phyloP scores from a whole-genome alignment of 2,888 invertebrate genomes.

The Carcina quercana region DNA sequence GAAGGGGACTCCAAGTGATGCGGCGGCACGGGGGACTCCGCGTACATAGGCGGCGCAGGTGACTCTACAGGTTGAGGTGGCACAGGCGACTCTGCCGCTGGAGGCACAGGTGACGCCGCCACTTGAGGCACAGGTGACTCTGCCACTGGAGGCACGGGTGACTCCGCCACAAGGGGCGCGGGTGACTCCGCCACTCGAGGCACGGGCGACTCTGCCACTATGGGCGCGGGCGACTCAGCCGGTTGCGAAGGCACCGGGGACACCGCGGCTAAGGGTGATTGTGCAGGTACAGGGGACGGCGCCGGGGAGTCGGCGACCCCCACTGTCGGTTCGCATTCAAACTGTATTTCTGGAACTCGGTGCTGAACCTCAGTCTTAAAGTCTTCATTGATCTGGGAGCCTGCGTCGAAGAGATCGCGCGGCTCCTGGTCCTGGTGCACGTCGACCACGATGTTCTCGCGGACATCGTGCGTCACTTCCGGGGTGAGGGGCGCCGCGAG shows the following conservation, averaged over 20 bases:
- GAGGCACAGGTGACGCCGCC: neutral
- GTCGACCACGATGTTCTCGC: constrained; percentile 27
- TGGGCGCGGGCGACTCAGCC: constrained; percentile 8
- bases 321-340: constrained; percentile 12
- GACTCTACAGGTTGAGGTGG: too few relatives aligned
- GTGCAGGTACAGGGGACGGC: constrained; percentile 17
- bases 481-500: constrained; percentile 21
- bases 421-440: constrained; percentile 26
- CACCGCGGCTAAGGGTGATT: constrained; percentile 17
- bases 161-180: constrained; percentile 18
- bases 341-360: constrained; percentile 10
- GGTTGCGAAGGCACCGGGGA: constrained; percentile 17
- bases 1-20: too few relatives aligned
- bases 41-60: constrained; percentile 22
- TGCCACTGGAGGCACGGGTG: constrained; percentile 22
- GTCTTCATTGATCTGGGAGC: constrained; percentile 3
- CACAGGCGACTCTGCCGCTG: neutral
- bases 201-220: constrained; percentile 12
- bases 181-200: constrained; percentile 14
- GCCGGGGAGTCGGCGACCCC: constrained; percentile 9
- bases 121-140: constrained; percentile 25
- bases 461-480: constrained; percentile 22
- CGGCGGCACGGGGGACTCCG: neutral
- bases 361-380: neutral
- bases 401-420: constrained; percentile 9